Conservation (phyloP, 2,888 invertebrate species). For the Tetranychus truncatus region DNA sequence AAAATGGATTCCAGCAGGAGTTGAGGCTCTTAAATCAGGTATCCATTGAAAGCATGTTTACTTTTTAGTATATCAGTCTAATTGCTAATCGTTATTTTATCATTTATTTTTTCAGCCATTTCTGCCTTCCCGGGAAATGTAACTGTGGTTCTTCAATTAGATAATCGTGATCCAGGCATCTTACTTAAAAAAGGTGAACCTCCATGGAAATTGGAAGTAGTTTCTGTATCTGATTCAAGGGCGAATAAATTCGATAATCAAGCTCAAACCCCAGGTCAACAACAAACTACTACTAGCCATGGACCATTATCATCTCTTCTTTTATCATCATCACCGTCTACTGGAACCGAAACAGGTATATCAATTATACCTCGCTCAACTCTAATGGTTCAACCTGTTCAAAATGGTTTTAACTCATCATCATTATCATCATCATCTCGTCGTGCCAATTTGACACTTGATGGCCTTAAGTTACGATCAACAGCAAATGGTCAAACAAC, state of each 20-base stretch:
- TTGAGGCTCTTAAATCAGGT: conserved; percentile 9
- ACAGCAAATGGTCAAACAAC: not conserved
- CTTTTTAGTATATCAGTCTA: not conserved
- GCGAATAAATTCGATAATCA: not conserved
- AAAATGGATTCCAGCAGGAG: conserved; percentile 69
- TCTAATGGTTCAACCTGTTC: not conserved
- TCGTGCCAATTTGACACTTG: conserved; percentile 26
- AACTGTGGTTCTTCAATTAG: conserved; percentile 90
- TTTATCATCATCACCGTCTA: not conserved
- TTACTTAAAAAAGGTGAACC: conserved; percentile 7
- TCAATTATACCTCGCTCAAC: conserved; percentile 2
- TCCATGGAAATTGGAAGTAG: conserved; percentile 10
- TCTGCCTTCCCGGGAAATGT: conserved; percentile 47
- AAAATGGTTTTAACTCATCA: not conserved
- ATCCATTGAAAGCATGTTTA: not conserved
- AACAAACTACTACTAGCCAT: conserved; percentile 15
- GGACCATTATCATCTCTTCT: not conserved
- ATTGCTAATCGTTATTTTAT: not conserved
- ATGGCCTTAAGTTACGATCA: conserved; percentile 25
- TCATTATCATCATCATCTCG: conserved; percentile 10
- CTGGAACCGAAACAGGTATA: not conserved
- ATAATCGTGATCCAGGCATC: conserved; percentile 33
- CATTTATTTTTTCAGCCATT: not conserved
- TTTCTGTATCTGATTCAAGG: not conserved
- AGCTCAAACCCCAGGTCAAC: conserved; percentile 4